phyloP scores from a whole-genome alignment of 2,888 invertebrate species.

The Trachelus iudaicus region DNA sequence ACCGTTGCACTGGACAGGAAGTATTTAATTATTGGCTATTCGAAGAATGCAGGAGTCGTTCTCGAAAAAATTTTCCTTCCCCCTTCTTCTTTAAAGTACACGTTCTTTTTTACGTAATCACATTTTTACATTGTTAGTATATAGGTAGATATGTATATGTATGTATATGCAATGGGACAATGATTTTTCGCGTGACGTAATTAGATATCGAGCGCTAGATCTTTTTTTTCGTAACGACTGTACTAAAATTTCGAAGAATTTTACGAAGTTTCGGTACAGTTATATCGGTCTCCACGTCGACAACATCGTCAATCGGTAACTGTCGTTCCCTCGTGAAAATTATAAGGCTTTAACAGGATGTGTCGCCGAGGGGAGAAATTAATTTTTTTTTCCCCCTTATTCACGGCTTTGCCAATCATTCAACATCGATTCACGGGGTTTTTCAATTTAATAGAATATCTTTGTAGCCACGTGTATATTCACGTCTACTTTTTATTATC shows the following conservation, averaged over 20 bases:
- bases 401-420: neutral
- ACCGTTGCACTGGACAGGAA: slow-evolving; percentile 6
- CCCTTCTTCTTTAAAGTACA: neutral
- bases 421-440: neutral
- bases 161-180: too few species aligned
- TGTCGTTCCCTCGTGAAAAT: neutral
- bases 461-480: neutral
- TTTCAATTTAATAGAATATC: neutral
- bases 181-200: neutral
- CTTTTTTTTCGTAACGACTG: too few species aligned
- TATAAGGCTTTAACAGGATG: neutral
- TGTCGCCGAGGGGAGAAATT: neutral
- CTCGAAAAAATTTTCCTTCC: neutral
- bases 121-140: neutral
- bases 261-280: neutral
- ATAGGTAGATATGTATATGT: too few species aligned
- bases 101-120: neutral
- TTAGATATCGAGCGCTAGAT: neutral
- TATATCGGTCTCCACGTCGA: neutral
- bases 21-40: slow-evolving; percentile 43
- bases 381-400: neutral
- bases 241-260: neutral
- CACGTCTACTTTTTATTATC: neutral
- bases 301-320: neutral
- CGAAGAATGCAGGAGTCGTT: slow-evolving; percentile 5